Percentiles rank a stretch among this genome's conserved stretches.
These are phyloP conservation scores for Raillietiella orientalis DNA, from an alignment of 2,888 invertebrate genomes.

Conservation along the genomic window DNA sequence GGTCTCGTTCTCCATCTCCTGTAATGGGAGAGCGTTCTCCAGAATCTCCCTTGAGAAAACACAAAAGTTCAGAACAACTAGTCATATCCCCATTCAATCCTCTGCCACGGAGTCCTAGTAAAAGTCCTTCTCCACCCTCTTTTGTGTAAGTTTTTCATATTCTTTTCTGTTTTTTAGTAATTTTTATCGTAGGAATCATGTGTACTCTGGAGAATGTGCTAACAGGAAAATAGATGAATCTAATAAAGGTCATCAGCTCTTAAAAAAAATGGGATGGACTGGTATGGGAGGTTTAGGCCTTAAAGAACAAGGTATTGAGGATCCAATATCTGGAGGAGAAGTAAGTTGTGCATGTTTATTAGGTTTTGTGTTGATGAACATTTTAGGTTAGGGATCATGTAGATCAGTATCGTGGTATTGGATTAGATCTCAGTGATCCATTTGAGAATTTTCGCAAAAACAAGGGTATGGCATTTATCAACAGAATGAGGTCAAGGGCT, in stretches of 20 bases:
- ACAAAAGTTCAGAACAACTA: conserved; percentile 5
- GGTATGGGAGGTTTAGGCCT: conserved; percentile 65
- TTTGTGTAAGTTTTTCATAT: conserved; percentile 24
- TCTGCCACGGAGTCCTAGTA: conserved; percentile 10
- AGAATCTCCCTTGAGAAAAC: conserved; percentile 6
- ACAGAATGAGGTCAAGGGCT: conserved; percentile 64
- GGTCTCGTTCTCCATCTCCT: conserved; percentile 42
- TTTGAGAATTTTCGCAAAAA: conserved; percentile 91
- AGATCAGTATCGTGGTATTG: conserved; percentile 85
- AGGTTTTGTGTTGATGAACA: neutral
- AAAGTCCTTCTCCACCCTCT: conserved; percentile 32
- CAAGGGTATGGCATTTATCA: conserved; percentile 76
- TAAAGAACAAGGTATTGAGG: conserved; percentile 77
- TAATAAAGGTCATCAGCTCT: conserved; percentile 87
- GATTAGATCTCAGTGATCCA: conserved; percentile 68
- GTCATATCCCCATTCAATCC: too few relatives aligned
- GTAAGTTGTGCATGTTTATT: conserved; percentile 14
- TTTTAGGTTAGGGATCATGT: conserved; percentile 33
- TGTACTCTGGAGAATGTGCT: too few relatives aligned
- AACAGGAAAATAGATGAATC: conserved; percentile 37
- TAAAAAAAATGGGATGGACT: conserved; percentile 95
- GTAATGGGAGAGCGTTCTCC: conserved; percentile 22
- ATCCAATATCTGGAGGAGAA: conserved; percentile 69
- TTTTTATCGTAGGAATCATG: too few relatives aligned
- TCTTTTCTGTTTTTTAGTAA: too few relatives aligned